Conservation (phyloP, 1,140 invertebrate genomes). For the Maconellicoccus hirsutus region DNA sequence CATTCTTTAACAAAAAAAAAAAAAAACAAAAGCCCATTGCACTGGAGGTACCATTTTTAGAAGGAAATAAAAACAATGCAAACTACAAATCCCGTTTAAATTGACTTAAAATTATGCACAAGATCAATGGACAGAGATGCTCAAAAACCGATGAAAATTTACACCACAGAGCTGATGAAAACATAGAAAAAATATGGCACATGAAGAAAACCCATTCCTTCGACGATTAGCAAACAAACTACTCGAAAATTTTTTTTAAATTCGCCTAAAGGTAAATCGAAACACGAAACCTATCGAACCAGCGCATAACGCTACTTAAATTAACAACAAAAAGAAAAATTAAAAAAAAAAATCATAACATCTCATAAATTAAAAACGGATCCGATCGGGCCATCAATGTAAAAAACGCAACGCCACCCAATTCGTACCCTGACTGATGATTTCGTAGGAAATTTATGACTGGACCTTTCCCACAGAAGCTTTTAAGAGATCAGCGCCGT, state of each 20-base stretch:
- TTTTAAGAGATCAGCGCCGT: constrained; percentile 30
- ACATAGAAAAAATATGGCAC: not conserved
- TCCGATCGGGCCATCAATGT: not conserved
- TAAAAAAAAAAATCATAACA: not conserved
- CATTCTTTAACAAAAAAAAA: not conserved
- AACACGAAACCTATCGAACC: no score
- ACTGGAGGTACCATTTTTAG: not conserved
- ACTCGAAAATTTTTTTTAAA: not conserved
- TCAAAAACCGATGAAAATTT: no score
- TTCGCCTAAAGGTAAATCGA: no score
- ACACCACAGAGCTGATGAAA: constrained; percentile 1
- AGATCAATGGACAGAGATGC: no score
- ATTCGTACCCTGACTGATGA: constrained; percentile 1
- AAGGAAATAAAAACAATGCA: not conserved
- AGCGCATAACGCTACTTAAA: not conserved
- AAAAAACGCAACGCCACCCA: not conserved
- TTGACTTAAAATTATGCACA: no score
- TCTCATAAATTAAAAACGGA: not conserved
- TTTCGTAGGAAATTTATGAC: constrained; percentile 26
- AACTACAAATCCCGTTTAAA: not conserved
- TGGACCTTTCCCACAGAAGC: constrained; percentile 30
- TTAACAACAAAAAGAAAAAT: not conserved
- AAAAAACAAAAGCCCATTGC: not conserved
- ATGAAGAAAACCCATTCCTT: not conserved
- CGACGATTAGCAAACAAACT: not conserved